A percentile compares a stretch with the other conserved stretches of the same genome.
These are phyloP conservation scores for Typhlomys cinereus DNA, from an alignment of 2,113 vertebrate genomes.

Conservation along the genomic window DNA sequence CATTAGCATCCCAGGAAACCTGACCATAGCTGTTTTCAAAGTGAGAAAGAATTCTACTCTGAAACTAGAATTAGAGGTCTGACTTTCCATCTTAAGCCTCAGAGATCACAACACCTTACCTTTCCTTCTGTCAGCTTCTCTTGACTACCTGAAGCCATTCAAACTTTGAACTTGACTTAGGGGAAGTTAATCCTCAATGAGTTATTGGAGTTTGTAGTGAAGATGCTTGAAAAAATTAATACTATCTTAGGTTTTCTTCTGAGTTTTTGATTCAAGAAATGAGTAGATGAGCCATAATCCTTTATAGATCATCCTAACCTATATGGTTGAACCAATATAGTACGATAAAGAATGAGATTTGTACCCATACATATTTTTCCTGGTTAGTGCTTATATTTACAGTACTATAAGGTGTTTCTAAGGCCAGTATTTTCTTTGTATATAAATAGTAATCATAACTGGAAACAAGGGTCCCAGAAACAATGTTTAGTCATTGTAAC, in stretches of 20 bases:
- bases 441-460: slow-evolving; percentile 21
- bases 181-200: slow-evolving; percentile 18
- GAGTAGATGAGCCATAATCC: neutral
- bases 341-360: slow-evolving; percentile 40
- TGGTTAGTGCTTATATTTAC: slow-evolving; percentile 7
- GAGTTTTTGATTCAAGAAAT: slow-evolving; percentile 12
- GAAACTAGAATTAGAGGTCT: neutral
- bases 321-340: neutral
- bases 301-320: slow-evolving; percentile 30
- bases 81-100: neutral
- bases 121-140: slow-evolving; percentile 27
- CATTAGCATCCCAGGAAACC: neutral
- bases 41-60: neutral
- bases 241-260: slow-evolving; percentile 39
- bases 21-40: slow-evolving; percentile 29
- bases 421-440: slow-evolving; percentile 41
- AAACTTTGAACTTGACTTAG: neutral
- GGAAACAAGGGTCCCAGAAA: slow-evolving; percentile 14
- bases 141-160: slow-evolving; percentile 46
- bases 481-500: neutral
- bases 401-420: slow-evolving; percentile 31
- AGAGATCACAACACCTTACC: neutral
- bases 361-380: neutral
- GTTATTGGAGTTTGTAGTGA: neutral
- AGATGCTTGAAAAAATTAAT: slow-evolving; percentile 25